Evolutionary conservation across 2,797 vertebrate species (phyloP), one percentile per base, ranked within the genome.

Genomic region (Salmo trutta): DNA sequence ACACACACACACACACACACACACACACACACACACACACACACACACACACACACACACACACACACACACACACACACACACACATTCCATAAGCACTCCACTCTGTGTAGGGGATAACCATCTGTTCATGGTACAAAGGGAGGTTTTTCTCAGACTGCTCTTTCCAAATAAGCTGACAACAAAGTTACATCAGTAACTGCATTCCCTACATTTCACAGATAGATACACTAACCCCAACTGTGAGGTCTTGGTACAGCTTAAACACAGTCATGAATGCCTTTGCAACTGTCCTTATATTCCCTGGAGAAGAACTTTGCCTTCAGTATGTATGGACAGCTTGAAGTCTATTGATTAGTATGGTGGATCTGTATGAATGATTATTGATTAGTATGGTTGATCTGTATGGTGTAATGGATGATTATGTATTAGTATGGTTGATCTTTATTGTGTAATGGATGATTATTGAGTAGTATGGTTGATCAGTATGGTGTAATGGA

Each of bases 1-100:
- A 92, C 91, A 75, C 24, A 41, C 54, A 68, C 16, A 24, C 62
- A 68, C 86, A 90, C 88, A 82, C 73, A 80, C 74, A 81, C 77
- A 12, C 7, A 52, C 4, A 17, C 53, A 54, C 53, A 8, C 16
- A 54, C 53, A 67, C 27, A 31, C 83, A 85, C 53, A 54, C 15
- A 56, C 54, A 56, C 54, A 56, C 17, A 52, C 21, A 82, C 71
- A 62, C 0, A 7, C 68, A 75, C 81, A 85, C 54, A 59, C 19
- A 62, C 56, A 62, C 56, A 62, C n/a, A 53, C 21, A 82, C 69
- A 62, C 0, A 7, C 69, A 75, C 81, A 90, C 85, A 77, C 76
- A 88, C 87, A 70, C 24, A 33, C 82, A 85, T 67, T 79, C 69
- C 70, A 74, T 78, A 79, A 73, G 79, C 79, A 75, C 75, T 77